Base-by-base conservation (phyloP, 2,113 vertebrate species). In the Trichechus manatus region DNA sequence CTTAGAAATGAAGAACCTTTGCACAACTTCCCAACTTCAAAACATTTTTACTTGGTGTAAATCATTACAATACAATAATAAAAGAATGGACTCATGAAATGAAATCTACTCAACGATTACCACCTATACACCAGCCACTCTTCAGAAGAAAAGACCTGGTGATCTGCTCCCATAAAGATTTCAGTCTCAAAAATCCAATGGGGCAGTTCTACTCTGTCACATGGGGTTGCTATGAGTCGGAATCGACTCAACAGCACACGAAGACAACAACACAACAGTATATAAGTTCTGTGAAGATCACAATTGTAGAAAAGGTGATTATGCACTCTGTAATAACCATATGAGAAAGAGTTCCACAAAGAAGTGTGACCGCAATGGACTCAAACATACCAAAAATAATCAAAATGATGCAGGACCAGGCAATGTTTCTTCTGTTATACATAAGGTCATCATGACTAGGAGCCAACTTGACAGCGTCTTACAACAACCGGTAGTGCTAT, bases 1-100 rank as follows among this genome's bases (percentile, higher is more conserved):
- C 86, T 94, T 80, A 88, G 36, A 89, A 53, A 82, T 27, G 44
- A 29, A 95, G 33, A 91, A 87, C 44, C 23, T 81, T 66, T 63
- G 3, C 0, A 53, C 9, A 79, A 8, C 20, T 31, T 47, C 66
- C 79, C 74, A 82, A 88, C 22, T 79, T 86, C 9, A 79, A 95
- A 90, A 89, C 3, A 81, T 74, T 86, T 80, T 91, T 93, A 90
- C 66, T 88, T 94, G 23, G 17, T 72, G 93, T 68, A 93, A 78
- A 56, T 77, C 33, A 59, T 70, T 93, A 77, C 72, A 87, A 87
- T 17, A 59, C 47, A 56, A 75, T 44, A 74, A 61, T n/a, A 42
- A 89, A 96, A 94, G 11, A 70, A 81, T 70, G 25, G 13, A 82
- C 25, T 80, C 25, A 27, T 2, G 6, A 85, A 97, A 84, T 87